These are phyloP conservation scores for Machimus rusticus DNA, from an alignment of 2,888 invertebrate species.

Conservation along the genomic window DNA sequence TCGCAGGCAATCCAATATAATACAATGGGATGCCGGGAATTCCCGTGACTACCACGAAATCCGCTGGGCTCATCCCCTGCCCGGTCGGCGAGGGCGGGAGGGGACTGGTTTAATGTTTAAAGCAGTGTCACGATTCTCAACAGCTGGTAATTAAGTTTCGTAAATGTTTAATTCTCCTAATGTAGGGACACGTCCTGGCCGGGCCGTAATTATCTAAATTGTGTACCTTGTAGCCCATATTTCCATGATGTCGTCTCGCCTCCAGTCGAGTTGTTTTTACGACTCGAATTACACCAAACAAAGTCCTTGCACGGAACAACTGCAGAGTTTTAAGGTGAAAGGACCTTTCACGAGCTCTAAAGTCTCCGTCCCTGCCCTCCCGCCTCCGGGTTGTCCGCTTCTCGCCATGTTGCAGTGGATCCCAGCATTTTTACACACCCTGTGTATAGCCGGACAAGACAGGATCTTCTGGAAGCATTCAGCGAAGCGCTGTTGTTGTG, in stretches of 20 bases:
- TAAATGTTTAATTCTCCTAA: constrained; percentile 38
- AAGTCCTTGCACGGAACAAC: constrained; percentile 16
- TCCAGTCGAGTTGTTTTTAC: constrained; percentile 6
- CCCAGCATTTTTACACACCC: neutral
- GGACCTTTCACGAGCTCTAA: neutral
- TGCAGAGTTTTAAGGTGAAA: constrained; percentile 20
- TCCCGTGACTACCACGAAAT: neutral
- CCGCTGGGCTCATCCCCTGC: neutral
- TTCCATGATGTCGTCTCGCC: constrained; percentile 24
- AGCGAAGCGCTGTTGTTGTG: neutral
- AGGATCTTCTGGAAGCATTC: neutral
- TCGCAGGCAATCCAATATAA: neutral
- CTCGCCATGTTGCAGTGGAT: neutral
- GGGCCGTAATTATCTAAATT: constrained; percentile 35
- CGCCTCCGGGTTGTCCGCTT: neutral
- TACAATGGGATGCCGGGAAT: neutral
- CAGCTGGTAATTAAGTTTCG: constrained; percentile 19
- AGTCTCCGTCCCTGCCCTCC: neutral
- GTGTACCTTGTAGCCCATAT: constrained; percentile 35
- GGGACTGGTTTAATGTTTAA: neutral
- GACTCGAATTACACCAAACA: constrained; percentile 12
- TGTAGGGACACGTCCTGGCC: constrained; percentile 2
- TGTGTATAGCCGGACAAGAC: constrained; percentile 11
- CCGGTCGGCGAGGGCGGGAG: neutral
- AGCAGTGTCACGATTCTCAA: neutral